phyloP scores from a whole-genome alignment of 2,888 invertebrate genomes.

The Lacanobia wlatinum region DNA sequence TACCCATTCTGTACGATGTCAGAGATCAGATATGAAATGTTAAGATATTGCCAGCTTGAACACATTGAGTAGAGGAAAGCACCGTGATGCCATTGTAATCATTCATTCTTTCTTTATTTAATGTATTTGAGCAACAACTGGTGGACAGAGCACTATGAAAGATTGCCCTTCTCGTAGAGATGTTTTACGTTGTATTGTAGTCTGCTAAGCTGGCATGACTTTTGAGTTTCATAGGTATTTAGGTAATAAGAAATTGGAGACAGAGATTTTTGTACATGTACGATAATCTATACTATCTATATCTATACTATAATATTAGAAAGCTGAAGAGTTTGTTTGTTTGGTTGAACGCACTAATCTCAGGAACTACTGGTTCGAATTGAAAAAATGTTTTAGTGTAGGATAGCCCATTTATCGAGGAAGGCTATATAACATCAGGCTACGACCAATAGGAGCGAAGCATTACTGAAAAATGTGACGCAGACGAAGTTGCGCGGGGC shows the following conservation, averaged over 20 bases:
- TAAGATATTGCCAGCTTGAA: constrained; percentile 64
- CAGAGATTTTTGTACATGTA: not conserved
- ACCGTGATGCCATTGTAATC: constrained; percentile 57
- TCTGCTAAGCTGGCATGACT: not conserved
- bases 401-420: too few species aligned
- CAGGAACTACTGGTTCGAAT: too few species aligned
- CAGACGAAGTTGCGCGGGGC: too few species aligned
- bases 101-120: constrained; percentile 47
- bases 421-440: too few species aligned
- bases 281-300: too few species aligned
- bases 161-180: constrained; percentile 27
- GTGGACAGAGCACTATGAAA: constrained; percentile 36
- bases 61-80: constrained; percentile 60
- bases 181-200: not conserved
- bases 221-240: constrained; percentile 3
- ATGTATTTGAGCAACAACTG: constrained; percentile 37
- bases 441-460: too few species aligned
- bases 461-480: too few species aligned
- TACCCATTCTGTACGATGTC: constrained; percentile 4
- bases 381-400: too few species aligned
- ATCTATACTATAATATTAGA: too few species aligned
- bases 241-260: not conserved
- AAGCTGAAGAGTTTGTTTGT: too few species aligned
- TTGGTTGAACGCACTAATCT: too few species aligned
- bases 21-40: constrained; percentile 72